Base-by-base conservation (phyloP, 2,888 invertebrate species). In the Fragum fragum region DNA sequence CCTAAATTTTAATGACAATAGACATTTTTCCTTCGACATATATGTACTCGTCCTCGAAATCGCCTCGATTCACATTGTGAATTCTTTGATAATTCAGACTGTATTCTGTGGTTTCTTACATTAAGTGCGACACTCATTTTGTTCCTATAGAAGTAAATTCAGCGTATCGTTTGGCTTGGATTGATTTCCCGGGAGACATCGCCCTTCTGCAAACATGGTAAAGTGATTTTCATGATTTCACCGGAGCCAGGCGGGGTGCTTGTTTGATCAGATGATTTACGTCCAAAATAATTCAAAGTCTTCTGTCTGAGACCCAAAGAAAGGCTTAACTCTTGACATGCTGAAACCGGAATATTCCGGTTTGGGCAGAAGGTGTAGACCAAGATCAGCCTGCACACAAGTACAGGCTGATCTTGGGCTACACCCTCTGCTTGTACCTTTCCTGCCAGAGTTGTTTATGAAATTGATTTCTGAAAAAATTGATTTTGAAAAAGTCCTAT, bases 181-280 rank as follows among this genome's bases (percentile, higher is more conserved):
- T n/a, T 63, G 63, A 63, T 63, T 63, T 63, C 63, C 63, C 63
- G 6, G 16, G 63, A n/a, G 63, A 63, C 32, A 18, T 16, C 36
- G n/a, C 63, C 63, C n/a, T 57, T 63, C 63, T n/a, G n/a, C 63
- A 63, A 63, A 63, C 28, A 63, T 28, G 63, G 29, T 57, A 23
- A 57, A 57, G 28, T 57, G 57, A 57, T 28, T 57, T 57, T 57
- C 47, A 47, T 47, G 47, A 47, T 47, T 47, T 47, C 47, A 47
- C 18, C 47, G 47, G 14, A 9, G 47, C n/a, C 47, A 18, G 5
- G n/a, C 47, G 14, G 47, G 47, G n/a, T 47, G 14, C 47, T 47
- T 47, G 47, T 47, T 47, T 47, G 47, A 47, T 47, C 47, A 47
- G 47, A 47, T 47, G 47, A 47, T 47, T 18, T 47, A 47, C n/a